These are phyloP conservation scores for Bombylius major DNA, from an alignment of 2,888 invertebrate genomes.

Conservation along the genomic window DNA sequence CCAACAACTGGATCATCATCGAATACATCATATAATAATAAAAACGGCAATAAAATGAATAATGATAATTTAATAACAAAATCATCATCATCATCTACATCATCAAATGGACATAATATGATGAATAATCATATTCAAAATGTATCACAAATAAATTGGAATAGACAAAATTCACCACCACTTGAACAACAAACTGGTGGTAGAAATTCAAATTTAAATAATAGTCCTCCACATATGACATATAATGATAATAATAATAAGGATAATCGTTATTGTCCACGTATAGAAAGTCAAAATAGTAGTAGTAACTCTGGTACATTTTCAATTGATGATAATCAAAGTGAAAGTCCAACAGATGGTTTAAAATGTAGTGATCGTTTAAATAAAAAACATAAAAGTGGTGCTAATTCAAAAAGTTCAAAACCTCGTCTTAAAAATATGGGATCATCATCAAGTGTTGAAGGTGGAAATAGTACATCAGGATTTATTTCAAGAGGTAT, in stretches of 20 bases:
- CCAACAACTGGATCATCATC: neutral
- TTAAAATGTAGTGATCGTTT: constrained; percentile 19
- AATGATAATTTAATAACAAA: constrained; percentile 1
- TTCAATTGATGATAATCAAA: constrained; percentile 26
- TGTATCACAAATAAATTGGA: neutral
- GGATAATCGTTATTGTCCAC: constrained; percentile 23
- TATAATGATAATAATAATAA: constrained; percentile 18
- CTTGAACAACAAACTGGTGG: neutral
- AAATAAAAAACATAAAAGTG: constrained; percentile 33
- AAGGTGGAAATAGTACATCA: constrained; percentile 40
- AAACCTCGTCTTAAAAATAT: constrained; percentile 37
- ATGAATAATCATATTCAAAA: constrained; percentile 5
- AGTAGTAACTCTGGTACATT: constrained; percentile 20
- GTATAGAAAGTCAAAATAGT: constrained; percentile 26
- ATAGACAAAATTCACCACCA: constrained; percentile 2
- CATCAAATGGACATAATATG: constrained; percentile 5
- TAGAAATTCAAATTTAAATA: constrained; percentile 15
- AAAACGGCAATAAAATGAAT: constrained; percentile 3
- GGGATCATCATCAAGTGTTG: constrained; percentile 36
- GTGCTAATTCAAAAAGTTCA: constrained; percentile 33
- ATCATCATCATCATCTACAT: constrained; percentile 1
- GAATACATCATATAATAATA: constrained; percentile 4
- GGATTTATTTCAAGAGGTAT: constrained; percentile 46
- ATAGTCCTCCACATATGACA: constrained; percentile 5
- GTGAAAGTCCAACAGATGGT: constrained; percentile 20